Evolutionary conservation across 2,797 vertebrate species (phyloP).

Genomic region (Eremophila alpestris): DNA sequence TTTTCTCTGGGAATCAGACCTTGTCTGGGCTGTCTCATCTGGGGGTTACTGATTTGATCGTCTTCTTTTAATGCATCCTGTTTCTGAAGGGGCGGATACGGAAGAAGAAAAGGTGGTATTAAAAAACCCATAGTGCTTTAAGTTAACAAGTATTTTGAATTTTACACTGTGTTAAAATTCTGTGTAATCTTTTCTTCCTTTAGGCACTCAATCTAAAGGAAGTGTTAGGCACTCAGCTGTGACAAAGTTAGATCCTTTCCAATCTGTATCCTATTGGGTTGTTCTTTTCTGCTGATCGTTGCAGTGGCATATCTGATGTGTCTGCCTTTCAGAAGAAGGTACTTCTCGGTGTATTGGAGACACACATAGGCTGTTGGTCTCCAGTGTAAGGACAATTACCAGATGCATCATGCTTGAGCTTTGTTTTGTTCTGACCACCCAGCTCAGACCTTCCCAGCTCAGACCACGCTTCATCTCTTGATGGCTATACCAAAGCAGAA

Average conservation of each 20-base stretch:
- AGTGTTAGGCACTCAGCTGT: background rate
- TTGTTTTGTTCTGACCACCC: background rate
- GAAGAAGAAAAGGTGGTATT: background rate
- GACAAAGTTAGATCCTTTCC: background rate
- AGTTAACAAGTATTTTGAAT: background rate
- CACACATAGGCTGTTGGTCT: background rate
- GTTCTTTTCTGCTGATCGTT: background rate
- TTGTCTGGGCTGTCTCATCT: background rate
- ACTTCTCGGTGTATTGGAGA: background rate
- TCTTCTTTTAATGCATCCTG: background rate
- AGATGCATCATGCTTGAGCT: background rate
- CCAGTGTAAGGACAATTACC: background rate
- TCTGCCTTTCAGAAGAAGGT: background rate
- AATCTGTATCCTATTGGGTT: background rate
- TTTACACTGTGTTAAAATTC: background rate
- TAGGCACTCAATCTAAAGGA: background rate
- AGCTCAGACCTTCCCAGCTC: background rate
- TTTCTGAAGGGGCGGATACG: background rate
- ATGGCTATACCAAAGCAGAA: background rate
- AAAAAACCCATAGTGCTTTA: background rate
- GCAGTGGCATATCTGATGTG: background rate
- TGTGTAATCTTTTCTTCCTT: background rate
- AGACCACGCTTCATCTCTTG: background rate
- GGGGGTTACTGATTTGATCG: rapidly evolving
- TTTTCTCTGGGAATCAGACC: background rate